Conservation (phyloP, 2,888 invertebrate species). For the Listrodromus nycthemerus region DNA sequence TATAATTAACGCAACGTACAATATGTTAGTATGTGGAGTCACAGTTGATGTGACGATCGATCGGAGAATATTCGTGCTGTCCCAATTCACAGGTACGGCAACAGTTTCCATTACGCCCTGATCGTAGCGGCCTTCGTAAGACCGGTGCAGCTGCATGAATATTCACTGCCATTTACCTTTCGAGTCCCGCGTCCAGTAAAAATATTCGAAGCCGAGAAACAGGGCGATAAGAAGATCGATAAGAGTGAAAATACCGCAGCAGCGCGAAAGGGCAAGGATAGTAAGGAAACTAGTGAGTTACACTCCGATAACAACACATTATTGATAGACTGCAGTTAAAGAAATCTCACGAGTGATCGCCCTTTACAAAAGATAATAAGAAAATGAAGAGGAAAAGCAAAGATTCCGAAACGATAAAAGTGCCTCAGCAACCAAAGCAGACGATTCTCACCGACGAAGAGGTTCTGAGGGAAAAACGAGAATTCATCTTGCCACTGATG, state of each 20-base stretch:
- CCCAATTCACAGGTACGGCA: slow-evolving; percentile 73
- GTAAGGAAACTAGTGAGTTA: slow-evolving; percentile 43
- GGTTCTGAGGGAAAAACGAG: slow-evolving; percentile 57
- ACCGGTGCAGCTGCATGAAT: slow-evolving; percentile 68
- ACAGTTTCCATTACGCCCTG: slow-evolving; percentile 73
- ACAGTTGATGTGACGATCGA: too few relatives aligned
- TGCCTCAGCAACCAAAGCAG: slow-evolving; percentile 36
- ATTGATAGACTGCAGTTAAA: neutral
- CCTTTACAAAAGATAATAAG: slow-evolving; percentile 28
- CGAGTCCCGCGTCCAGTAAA: slow-evolving; percentile 71
- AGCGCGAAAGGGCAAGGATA: slow-evolving; percentile 13
- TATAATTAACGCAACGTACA: slow-evolving; percentile 74
- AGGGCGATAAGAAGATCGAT: slow-evolving; percentile 23
- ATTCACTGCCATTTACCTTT: slow-evolving; percentile 70
- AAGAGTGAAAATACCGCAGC: slow-evolving; percentile 37
- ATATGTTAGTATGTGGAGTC: slow-evolving; percentile 69
- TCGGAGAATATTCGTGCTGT: neutral
- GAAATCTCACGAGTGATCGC: slow-evolving; percentile 12
- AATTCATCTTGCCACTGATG: slow-evolving; percentile 72
- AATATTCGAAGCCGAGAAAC: slow-evolving; percentile 40
- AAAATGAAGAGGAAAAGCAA: slow-evolving; percentile 31
- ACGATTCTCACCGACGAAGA: slow-evolving; percentile 69
- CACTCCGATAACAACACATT: neutral
- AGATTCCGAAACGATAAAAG: slow-evolving; percentile 21
- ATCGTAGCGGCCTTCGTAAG: slow-evolving; percentile 71